phyloP scores from a whole-genome alignment of 1,140 invertebrate species.

The Arion vulgaris region DNA sequence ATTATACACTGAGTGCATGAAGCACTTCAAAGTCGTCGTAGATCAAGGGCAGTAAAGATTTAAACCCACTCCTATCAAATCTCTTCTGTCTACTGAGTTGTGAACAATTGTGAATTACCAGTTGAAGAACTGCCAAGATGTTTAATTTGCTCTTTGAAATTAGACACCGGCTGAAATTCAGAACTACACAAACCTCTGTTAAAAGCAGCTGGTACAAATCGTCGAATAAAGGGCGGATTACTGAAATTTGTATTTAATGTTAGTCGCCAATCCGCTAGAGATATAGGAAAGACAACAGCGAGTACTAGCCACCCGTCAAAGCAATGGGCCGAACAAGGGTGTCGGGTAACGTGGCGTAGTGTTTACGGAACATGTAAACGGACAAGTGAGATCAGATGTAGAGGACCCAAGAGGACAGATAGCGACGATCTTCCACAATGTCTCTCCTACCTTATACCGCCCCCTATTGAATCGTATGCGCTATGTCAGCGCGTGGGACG shows the following conservation, averaged over 20 bases:
- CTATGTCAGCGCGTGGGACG: background rate
- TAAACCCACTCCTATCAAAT: too few relatives aligned
- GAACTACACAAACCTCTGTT: background rate
- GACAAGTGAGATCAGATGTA: background rate
- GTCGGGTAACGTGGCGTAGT: background rate
- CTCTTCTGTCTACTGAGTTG: too few relatives aligned
- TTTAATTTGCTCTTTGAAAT: slow-evolving; percentile 12
- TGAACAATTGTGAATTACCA: background rate
- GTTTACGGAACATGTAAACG: slow-evolving; percentile 8
- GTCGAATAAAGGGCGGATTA: background rate
- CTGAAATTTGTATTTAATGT: slow-evolving; percentile 3
- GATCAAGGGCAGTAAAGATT: too few relatives aligned
- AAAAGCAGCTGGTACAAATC: background rate
- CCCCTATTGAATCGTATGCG: background rate
- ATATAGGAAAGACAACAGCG: background rate
- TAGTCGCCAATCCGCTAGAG: slow-evolving; percentile 3
- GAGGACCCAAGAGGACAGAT: background rate
- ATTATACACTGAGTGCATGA: too few relatives aligned
- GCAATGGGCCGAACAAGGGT: slow-evolving; percentile 5
- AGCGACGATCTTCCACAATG: background rate
- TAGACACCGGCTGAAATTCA: background rate
- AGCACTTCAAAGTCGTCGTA: too few relatives aligned
- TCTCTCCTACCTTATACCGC: background rate
- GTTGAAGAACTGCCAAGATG: background rate
- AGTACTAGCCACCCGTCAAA: background rate